phyloP scores from a whole-genome alignment of 2,113 vertebrate genomes.

The Oceanodroma tethys region DNA sequence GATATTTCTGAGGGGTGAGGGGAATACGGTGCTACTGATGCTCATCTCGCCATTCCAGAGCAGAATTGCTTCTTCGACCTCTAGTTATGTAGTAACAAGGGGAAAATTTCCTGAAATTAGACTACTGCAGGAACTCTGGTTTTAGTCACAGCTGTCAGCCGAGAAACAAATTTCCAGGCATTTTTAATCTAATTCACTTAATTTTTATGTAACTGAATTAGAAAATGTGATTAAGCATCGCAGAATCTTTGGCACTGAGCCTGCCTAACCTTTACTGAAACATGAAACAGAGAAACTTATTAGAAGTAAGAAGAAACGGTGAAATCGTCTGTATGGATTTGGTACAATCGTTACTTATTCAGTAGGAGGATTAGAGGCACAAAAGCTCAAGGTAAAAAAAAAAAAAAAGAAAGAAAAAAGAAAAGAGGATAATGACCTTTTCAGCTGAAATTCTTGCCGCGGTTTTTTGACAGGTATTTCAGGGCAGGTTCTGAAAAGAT shows the following conservation, averaged over 20 bases:
- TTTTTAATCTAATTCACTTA: slow-evolving; percentile 80
- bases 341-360: not conserved
- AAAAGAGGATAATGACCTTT: not conserved
- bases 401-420: fast-evolving
- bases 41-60: slow-evolving; percentile 33
- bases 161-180: slow-evolving; percentile 81
- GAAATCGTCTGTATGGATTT: not conserved
- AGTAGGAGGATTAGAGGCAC: not conserved
- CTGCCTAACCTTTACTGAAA: slow-evolving; percentile 44
- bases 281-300: slow-evolving; percentile 40
- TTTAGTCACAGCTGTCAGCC: slow-evolving; percentile 80
- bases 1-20: not conserved
- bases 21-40: slow-evolving; percentile 2
- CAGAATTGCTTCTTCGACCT: slow-evolving; percentile 46
- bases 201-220: slow-evolving; percentile 80
- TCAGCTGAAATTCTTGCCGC: not conserved
- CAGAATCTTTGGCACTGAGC: slow-evolving; percentile 61
- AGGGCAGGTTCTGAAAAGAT: not conserved
- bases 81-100: slow-evolving; percentile 68
- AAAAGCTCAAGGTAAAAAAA: not conserved
- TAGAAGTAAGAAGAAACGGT: slow-evolving; percentile 15
- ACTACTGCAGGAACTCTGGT: slow-evolving; percentile 78
- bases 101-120: slow-evolving; percentile 83
- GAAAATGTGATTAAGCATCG: slow-evolving; percentile 73
- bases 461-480: not conserved